Base-by-base conservation (phyloP, 2,888 invertebrate species). In the Dolichopus griseipennis region DNA sequence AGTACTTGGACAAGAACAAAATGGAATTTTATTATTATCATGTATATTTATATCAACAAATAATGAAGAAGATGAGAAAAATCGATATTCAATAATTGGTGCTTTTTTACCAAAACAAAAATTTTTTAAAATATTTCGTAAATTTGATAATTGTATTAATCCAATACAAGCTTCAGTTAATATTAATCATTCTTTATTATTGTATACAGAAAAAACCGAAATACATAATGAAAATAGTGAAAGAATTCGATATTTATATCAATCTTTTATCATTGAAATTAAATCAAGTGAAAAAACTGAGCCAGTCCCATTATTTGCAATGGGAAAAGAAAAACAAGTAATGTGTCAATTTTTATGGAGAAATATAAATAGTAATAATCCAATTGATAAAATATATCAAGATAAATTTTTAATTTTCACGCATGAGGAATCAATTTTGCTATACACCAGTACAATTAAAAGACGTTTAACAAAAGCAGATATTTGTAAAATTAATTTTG, bases 91-190 rank as follows among this genome's bases (percentile, higher is more conserved):
- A 2, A 81, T 81, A 69, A 84, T 90, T 70, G 90, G 90, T 0
- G 81, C 86, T 63, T 90, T 88, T 74, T 83, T 84, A 69, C 85
- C 87, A 70, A 83, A 84, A 69, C 83, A 84, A 22, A 88, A 90
- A 77, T 79, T 82, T 7, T 78, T 90, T 67, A 78, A 83, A 73
- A 83, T 85, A 43, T 78, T 93, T 12, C 84, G 90, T 75, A 85
- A 84, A 33, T 90, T 92, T 77, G 77, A 84, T 7, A 83, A 84
- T 67, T 83, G 85, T 71, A 76, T 87, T 3, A 91, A 91, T 76
- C 84, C 92, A 67, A 87, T 92, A 72, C 93, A 93, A 81, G 92
- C 92, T 18, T 89, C 91, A 6, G 84, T 92, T 6, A 92, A 92
- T 76, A 85, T 85, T 71, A 85, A 84, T 66, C 85, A 85, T 67